Evolutionary conservation across 2,888 invertebrate species (phyloP).

Genomic region (Mimas tiliae): DNA sequence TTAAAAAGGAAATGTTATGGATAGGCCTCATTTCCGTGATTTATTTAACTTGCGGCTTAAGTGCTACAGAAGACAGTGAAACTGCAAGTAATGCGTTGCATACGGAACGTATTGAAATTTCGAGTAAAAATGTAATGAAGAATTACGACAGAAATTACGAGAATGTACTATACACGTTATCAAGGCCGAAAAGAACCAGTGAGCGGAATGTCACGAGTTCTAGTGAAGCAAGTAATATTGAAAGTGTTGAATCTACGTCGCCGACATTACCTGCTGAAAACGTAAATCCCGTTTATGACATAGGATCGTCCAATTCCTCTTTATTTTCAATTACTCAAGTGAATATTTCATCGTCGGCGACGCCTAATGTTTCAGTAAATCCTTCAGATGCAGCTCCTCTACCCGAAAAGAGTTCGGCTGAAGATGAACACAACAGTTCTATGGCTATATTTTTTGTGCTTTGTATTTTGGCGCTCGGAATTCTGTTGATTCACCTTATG

Average conservation of each 20-base stretch:
- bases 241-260: slow-evolving; percentile 43
- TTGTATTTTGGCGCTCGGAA: slow-evolving; percentile 96
- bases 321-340: slow-evolving; percentile 61
- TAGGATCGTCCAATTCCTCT: slow-evolving; percentile 64
- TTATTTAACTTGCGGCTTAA: slow-evolving; percentile 25
- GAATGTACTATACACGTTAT: slow-evolving; percentile 38
- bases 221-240: slow-evolving; percentile 55
- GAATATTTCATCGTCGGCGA: slow-evolving; percentile 62
- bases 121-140: background rate
- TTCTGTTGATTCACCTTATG: slow-evolving; percentile 97
- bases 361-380: slow-evolving; percentile 73
- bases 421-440: slow-evolving; percentile 98
- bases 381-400: slow-evolving; percentile 91
- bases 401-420: slow-evolving; percentile 95
- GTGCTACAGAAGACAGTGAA: slow-evolving; percentile 10
- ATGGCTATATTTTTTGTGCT: slow-evolving; percentile 99
- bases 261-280: slow-evolving; percentile 61
- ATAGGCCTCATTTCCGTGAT: slow-evolving; percentile 29
- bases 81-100: background rate
- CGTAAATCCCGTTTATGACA: slow-evolving; percentile 61
- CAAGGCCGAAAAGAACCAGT: slow-evolving; percentile 66
- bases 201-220: slow-evolving; percentile 56
- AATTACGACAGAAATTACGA: slow-evolving; percentile 25
- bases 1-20: slow-evolving; percentile 31
- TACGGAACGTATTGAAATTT: background rate